phyloP scores from a whole-genome alignment of 2,113 vertebrate species.

The Polypterus bichir region DNA sequence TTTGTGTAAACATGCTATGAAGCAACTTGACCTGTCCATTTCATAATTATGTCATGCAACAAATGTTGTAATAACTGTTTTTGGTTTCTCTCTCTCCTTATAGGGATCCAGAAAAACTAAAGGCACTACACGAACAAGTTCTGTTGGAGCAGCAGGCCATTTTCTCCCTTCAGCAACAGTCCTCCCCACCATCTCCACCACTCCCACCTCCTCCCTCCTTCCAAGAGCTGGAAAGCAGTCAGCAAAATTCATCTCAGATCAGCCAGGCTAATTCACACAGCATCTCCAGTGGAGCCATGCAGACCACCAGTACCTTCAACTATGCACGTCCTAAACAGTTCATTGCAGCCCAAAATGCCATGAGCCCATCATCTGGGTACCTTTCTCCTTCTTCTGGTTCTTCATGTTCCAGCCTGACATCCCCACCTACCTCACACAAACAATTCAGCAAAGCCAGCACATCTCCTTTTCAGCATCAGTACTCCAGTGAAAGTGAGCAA shows the following conservation, averaged over 20 bases:
- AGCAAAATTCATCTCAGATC: slow-evolving; percentile 47
- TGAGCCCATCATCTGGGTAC: slow-evolving; percentile 55
- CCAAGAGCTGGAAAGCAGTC: slow-evolving; percentile 69
- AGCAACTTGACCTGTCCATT: no score
- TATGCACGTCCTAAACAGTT: slow-evolving; percentile 97
- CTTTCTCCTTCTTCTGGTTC: slow-evolving; percentile 74
- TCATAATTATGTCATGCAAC: no score
- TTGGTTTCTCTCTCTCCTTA: slow-evolving; percentile 21
- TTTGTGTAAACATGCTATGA: no score
- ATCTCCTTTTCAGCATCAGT: slow-evolving; percentile 51
- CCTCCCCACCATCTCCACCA: slow-evolving; percentile 59
- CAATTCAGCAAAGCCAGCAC: slow-evolving; percentile 53
- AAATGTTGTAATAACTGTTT: slow-evolving; percentile 23
- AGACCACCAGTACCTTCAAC: slow-evolving; percentile 85
- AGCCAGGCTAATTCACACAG: slow-evolving; percentile 54
- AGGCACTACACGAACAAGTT: slow-evolving; percentile 87
- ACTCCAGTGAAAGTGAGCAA: slow-evolving; percentile 50
- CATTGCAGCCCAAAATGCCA: slow-evolving; percentile 78
- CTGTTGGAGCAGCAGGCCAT: slow-evolving; percentile 68
- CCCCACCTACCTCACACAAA: slow-evolving; percentile 64
- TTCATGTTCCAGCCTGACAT: slow-evolving; percentile 71
- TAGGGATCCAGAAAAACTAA: slow-evolving; percentile 79
- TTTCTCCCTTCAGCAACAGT: slow-evolving; percentile 32
- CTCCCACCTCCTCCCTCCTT: slow-evolving; percentile 80
- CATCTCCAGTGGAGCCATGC: slow-evolving; percentile 59